phyloP scores from a whole-genome alignment of 2,113 vertebrate species.

The Asarcornis scutulata region DNA sequence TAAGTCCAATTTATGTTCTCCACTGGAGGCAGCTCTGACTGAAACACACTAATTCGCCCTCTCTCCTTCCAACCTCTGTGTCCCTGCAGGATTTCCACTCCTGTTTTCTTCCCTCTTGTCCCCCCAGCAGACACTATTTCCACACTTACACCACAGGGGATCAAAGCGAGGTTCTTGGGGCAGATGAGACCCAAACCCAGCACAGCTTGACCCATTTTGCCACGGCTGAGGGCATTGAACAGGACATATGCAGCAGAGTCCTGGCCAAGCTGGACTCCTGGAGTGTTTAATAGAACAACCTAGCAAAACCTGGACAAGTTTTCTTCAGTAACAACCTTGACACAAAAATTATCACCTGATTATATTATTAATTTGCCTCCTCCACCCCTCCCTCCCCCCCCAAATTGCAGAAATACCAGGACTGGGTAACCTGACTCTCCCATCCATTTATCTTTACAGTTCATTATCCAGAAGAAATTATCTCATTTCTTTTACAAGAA shows the following conservation, averaged over 20 bases:
- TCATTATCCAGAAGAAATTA: background rate
- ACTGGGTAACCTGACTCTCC: background rate
- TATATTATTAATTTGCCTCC: no score
- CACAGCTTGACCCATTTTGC: fast-evolving
- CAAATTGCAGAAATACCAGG: background rate
- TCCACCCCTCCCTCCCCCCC: no score
- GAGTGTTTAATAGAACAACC: background rate
- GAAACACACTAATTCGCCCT: background rate
- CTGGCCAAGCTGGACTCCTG: background rate
- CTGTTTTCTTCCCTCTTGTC: background rate
- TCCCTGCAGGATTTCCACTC: background rate
- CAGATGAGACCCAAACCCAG: background rate
- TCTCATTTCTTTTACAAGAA: background rate
- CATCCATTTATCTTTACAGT: background rate
- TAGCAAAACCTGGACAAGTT: background rate
- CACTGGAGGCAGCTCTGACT: background rate
- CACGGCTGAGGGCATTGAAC: background rate
- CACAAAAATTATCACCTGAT: background rate
- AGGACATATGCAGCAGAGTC: fast-evolving
- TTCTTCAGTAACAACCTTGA: background rate
- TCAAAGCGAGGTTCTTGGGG: background rate
- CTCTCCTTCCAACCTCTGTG: background rate
- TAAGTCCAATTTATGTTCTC: background rate
- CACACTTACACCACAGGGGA: background rate
- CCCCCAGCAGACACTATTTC: background rate